Evolutionary conservation across 2,888 invertebrate species (phyloP).

Genomic region (Caenorhabditis afra): DNA sequence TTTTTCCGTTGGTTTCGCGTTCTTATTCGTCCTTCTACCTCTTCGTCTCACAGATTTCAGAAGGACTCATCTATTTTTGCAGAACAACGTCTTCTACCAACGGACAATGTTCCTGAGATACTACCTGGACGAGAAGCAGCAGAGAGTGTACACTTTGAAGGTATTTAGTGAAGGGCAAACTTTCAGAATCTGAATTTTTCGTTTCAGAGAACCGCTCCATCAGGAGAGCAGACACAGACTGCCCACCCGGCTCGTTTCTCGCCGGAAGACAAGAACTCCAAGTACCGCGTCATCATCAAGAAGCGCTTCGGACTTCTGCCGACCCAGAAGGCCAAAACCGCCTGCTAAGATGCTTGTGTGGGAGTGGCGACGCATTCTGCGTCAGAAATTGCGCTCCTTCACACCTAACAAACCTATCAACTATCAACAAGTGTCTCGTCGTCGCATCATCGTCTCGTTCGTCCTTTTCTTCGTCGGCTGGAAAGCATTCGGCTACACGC

Average conservation of each 20-base stretch:
- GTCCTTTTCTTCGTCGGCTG: slow-evolving; percentile 76
- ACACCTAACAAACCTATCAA: slow-evolving; percentile 67
- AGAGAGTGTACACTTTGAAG: slow-evolving; percentile 90
- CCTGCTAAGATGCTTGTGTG: slow-evolving; percentile 73
- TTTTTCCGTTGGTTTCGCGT: slow-evolving; percentile 15
- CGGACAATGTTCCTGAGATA: slow-evolving; percentile 87
- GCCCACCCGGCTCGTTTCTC: slow-evolving; percentile 96
- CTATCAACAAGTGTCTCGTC: slow-evolving; percentile 73
- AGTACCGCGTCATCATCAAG: slow-evolving; percentile 91
- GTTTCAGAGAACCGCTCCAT: slow-evolving; percentile 87
- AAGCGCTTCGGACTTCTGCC: slow-evolving; percentile 90
- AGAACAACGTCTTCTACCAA: slow-evolving; percentile 29
- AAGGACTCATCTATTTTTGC: not conserved
- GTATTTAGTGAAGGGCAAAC: slow-evolving; percentile 83
- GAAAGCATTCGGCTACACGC: slow-evolving; percentile 73
- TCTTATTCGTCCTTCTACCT: slow-evolving; percentile 4
- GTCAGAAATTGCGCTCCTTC: slow-evolving; percentile 70
- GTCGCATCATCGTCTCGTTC: slow-evolving; percentile 73
- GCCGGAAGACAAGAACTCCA: slow-evolving; percentile 94
- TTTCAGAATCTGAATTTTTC: not conserved
- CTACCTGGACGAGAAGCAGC: slow-evolving; percentile 87
- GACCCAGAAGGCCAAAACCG: slow-evolving; percentile 86
- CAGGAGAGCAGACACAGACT: slow-evolving; percentile 89
- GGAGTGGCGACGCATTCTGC: slow-evolving; percentile 72
- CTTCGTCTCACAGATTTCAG: not conserved